phyloP scores from a whole-genome alignment of 2,113 vertebrate genomes.

The Corythornis cristatus region DNA sequence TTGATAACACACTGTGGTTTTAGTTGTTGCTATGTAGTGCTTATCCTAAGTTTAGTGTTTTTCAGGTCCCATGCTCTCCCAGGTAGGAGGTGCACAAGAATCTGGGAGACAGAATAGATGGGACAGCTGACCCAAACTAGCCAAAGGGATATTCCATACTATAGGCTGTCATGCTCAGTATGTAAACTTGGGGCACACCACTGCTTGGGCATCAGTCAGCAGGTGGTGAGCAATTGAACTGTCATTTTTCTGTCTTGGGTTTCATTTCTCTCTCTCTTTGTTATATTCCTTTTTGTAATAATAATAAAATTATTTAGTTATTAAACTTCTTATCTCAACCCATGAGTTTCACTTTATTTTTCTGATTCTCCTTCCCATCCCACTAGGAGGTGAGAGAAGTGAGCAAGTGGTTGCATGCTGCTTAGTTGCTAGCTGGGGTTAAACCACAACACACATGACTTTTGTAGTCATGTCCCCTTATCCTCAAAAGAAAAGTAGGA shows the following conservation, averaged over 20 bases:
- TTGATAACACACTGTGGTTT: not conserved
- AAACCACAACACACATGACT: not conserved
- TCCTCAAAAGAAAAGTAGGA: not conserved
- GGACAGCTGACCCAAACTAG: no score
- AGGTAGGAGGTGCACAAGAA: not conserved
- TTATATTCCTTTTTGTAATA: not conserved
- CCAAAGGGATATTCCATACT: not conserved
- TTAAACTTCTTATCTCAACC: not conserved
- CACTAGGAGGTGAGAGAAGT: not conserved
- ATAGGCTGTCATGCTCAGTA: not conserved
- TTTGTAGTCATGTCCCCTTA: not conserved
- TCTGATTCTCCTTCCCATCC: not conserved
- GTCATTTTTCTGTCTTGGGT: not conserved
- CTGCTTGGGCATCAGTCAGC: not conserved
- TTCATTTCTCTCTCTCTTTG: not conserved
- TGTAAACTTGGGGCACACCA: not conserved
- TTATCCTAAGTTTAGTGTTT: not conserved
- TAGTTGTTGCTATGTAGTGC: not conserved
- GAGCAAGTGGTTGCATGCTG: not conserved
- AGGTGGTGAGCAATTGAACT: not conserved
- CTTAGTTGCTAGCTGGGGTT: not conserved
- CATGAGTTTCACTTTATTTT: not conserved
- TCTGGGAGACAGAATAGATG: not conserved
- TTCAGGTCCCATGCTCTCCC: not conserved
- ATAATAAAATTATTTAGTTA: not conserved